phyloP scores from a whole-genome alignment of 2,797 vertebrate species.

The Graptemys geographica region DNA sequence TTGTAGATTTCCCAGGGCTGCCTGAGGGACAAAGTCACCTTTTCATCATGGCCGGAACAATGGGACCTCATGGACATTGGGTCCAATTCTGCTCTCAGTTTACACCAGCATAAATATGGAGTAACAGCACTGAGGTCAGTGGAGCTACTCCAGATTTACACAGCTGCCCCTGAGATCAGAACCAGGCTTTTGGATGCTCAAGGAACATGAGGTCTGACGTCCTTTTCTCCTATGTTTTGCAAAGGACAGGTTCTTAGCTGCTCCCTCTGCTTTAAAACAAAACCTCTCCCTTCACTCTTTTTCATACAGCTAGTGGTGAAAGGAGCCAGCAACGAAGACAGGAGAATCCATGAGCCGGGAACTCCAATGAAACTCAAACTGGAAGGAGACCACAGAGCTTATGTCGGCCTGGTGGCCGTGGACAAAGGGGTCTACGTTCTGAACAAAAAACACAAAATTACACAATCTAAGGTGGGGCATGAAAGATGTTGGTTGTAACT shows the following conservation, averaged over 20 bases:
- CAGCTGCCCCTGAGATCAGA: accelerated
- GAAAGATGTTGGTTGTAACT: not conserved
- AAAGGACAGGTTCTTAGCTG: not conserved
- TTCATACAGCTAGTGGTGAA: constrained; percentile 77
- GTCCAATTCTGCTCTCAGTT: not conserved
- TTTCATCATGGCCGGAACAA: not conserved
- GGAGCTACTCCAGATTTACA: not conserved
- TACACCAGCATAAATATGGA: not conserved
- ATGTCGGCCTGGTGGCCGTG: constrained; percentile 88
- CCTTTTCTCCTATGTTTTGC: not conserved
- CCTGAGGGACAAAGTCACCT: not conserved
- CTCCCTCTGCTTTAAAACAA: not conserved
- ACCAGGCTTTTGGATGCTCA: not conserved
- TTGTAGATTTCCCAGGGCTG: not conserved
- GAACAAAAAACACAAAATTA: constrained; percentile 87
- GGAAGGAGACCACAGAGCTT: constrained; percentile 82
- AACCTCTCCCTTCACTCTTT: constrained; percentile 2
- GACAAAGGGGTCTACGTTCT: constrained; percentile 89
- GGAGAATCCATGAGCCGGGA: constrained; percentile 65
- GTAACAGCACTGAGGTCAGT: not conserved
- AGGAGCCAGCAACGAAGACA: not conserved
- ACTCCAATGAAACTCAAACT: constrained; percentile 78
- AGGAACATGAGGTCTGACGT: not conserved
- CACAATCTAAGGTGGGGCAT: constrained; percentile 82
- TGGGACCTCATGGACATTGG: not conserved